Evolutionary conservation across 2,113 vertebrate species (phyloP), one percentile per base, ranked within the genome.

Genomic region (Phrynosoma platyrhinos): DNA sequence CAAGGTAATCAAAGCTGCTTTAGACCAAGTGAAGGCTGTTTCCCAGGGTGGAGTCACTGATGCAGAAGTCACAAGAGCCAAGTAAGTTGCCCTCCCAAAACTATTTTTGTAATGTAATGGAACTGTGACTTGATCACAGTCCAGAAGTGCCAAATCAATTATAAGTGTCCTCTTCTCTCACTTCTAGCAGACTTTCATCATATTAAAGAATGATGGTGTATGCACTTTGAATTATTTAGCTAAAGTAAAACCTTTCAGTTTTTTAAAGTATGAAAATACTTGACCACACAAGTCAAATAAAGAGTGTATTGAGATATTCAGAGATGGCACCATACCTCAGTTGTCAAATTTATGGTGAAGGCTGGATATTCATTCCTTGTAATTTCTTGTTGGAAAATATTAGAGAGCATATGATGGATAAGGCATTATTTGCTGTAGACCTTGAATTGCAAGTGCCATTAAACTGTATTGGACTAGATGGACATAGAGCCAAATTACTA

Each of bases 1-100:
- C 79, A 88, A 99, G 99, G 98, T 99, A 47, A 97, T 99, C 91
- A 98, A 96, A 91, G 97, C 98, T 20, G 98, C 98, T 80, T 75
- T 99, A 62, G 95, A 95, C 83, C 97, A 99, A 94, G 95, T 99
- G 55, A 98, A 98, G 88, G 94, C 96, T 42, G 68, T 99, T 74
- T 97, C 98, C 87, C 96, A 98, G 80, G 98, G 98, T 1, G 96
- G 93, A 36, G 86, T 99, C 89, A 96, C 98, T 0, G 96, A 95
- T n/a, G 95, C 94, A 0, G 98, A 99, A 79, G 91, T 99, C 87
- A 95, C 95, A 82, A 93, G n/a, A 27, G 99, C 99, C 88, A 99
- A 98, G 99, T 99, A 96, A 98, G 99, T 97, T 23, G 20, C 2
- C 6, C 3, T 16, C 0, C 64, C 47, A 71, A 12, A 55, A 42